phyloP scores from a whole-genome alignment of 1,140 invertebrate genomes.

The Drosophila suzukii region DNA sequence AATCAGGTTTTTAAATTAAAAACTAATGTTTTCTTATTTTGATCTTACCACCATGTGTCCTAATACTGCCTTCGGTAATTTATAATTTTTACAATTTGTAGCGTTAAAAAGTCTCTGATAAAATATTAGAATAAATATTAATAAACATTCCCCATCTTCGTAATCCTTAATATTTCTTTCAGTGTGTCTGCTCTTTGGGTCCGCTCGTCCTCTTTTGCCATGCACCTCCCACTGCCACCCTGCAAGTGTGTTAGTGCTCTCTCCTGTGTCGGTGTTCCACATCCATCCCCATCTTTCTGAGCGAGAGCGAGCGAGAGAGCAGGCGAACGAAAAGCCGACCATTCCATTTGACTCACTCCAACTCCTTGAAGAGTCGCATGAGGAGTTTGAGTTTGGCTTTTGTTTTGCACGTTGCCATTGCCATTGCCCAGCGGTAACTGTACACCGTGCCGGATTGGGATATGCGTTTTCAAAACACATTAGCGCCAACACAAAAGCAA shows the following conservation, averaged over 20 bases:
- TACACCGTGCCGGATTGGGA: constrained; percentile 54
- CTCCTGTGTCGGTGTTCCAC: constrained; percentile 23
- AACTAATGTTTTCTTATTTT: too few species aligned
- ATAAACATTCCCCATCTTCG: background rate
- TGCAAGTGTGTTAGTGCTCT: constrained; percentile 22
- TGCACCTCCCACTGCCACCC: constrained; percentile 33
- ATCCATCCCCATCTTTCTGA: constrained; percentile 24
- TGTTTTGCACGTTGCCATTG: constrained; percentile 50
- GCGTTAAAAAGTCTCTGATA: too few species aligned
- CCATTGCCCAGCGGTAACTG: constrained; percentile 53
- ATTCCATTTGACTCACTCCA: constrained; percentile 11
- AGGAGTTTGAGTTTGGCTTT: constrained; percentile 41
- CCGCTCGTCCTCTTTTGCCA: constrained; percentile 23
- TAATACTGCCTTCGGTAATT: too few species aligned
- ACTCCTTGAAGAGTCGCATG: constrained; percentile 27
- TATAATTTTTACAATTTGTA: too few species aligned
- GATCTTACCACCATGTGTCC: too few species aligned
- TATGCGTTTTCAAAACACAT: constrained; percentile 72
- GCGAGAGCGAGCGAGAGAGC: constrained; percentile 36
- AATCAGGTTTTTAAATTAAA: too few species aligned
- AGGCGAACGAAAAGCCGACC: constrained; percentile 9
- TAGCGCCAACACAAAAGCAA: constrained; percentile 30
- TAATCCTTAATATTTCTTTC: constrained; percentile 4
- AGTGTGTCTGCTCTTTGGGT: constrained; percentile 28
- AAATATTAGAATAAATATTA: too few species aligned